A percentile compares a stretch with the other conserved stretches of the same genome.
These are phyloP conservation scores for Elanus axillaris DNA, from an alignment of 2,113 vertebrate species.

Conservation along the genomic window DNA sequence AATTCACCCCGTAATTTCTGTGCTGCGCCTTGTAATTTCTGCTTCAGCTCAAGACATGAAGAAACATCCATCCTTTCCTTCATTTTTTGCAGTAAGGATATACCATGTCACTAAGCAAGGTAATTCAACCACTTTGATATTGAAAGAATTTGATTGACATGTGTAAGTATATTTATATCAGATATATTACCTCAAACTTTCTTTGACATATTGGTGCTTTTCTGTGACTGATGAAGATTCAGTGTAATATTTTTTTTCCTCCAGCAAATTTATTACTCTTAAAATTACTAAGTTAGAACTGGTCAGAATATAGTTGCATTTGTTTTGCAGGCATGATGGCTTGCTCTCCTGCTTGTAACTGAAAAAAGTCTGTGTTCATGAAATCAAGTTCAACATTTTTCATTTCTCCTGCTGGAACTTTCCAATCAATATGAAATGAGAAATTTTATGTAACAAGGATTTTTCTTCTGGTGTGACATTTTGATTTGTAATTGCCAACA, in stretches of 20 bases:
- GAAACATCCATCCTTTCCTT: neutral
- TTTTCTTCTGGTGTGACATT: constrained; percentile 6
- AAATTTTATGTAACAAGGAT: neutral
- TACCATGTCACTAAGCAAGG: neutral
- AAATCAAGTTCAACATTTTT: neutral
- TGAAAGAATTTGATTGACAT: neutral
- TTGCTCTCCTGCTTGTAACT: neutral
- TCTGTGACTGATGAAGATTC: neutral
- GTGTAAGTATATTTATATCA: neutral
- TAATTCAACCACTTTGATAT: neutral
- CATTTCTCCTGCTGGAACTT: neutral
- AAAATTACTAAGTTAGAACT: neutral
- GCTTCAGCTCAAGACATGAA: neutral
- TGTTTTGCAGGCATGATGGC: neutral
- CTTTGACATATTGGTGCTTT: neutral
- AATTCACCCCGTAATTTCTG: neutral
- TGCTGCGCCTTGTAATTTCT: neutral
- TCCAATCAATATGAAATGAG: neutral
- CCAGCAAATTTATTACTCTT: neutral
- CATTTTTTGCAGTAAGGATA: neutral
- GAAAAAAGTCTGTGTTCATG: neutral
- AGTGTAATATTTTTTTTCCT: neutral
- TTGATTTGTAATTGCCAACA: neutral
- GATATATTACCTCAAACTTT: neutral
- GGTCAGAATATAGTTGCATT: neutral